Percentiles rank a stretch among this genome's conserved stretches.
These are phyloP conservation scores for Entomobrya multifasciata DNA, from an alignment of 2,888 invertebrate species.

Conservation along the genomic window DNA sequence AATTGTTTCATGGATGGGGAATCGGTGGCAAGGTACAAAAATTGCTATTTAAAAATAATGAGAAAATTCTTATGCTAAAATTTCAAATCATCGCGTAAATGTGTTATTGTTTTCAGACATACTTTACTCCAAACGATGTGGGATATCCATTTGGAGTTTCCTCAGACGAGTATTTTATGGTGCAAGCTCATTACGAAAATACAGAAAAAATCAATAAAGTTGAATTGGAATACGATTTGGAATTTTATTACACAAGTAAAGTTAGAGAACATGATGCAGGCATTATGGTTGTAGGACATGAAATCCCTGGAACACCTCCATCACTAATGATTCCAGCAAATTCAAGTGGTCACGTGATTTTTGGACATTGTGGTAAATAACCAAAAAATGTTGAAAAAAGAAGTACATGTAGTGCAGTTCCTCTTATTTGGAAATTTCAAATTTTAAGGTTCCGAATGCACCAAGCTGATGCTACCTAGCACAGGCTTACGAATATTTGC, in stretches of 20 bases:
- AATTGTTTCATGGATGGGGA: conserved; percentile 40
- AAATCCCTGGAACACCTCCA: conserved; percentile 28
- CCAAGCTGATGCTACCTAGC: conserved; percentile 41
- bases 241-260: conserved; percentile 54
- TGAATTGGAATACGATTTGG: conserved; percentile 30
- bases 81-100: too few relatives aligned
- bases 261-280: conserved; percentile 46
- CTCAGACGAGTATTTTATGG: conserved; percentile 50
- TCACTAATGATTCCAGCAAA: conserved; percentile 49
- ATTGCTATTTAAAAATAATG: too few relatives aligned
- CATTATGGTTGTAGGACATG: conserved; percentile 12
- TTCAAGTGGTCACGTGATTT: conserved; percentile 27
- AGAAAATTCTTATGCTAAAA: too few relatives aligned
- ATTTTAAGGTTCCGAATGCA: conserved; percentile 56
- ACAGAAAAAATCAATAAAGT: background rate
- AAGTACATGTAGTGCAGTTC: too few relatives aligned
- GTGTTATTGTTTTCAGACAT: background rate
- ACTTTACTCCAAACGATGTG: conserved; percentile 63
- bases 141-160: conserved; percentile 58
- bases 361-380: conserved; percentile 69
- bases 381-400: too few relatives aligned
- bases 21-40: conserved; percentile 36
- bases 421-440: too few relatives aligned
- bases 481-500: conserved; percentile 63
- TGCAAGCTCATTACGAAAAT: conserved; percentile 71